Evolutionary conservation across 2,113 vertebrate genomes (phyloP).

Genomic region (Plecturocebus donacophilus): DNA sequence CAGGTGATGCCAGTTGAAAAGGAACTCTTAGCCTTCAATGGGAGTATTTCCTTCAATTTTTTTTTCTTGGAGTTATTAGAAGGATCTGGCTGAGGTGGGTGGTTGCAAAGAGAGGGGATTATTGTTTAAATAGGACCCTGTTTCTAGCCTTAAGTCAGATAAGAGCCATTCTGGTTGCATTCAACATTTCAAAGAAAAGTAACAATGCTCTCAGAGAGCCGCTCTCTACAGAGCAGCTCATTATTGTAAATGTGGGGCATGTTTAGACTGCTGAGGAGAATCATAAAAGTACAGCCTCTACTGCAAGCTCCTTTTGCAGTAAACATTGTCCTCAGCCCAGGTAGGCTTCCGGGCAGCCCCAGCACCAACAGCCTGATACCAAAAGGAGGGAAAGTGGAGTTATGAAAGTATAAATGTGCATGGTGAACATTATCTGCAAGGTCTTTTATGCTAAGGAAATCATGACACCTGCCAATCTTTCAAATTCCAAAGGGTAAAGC

Average conservation of each 20-base stretch:
- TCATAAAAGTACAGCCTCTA: slow-evolving; percentile 80
- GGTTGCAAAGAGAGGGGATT: slow-evolving; percentile 69
- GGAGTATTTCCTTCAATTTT: background rate
- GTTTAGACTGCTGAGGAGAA: slow-evolving; percentile 86
- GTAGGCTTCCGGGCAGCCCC: slow-evolving; percentile 78
- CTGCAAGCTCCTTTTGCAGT: slow-evolving; percentile 78
- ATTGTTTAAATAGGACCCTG: slow-evolving; percentile 72
- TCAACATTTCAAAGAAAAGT: slow-evolving; percentile 78
- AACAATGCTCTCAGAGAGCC: slow-evolving; percentile 83
- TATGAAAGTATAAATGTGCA: slow-evolving; percentile 80
- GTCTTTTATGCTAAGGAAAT: slow-evolving; percentile 91
- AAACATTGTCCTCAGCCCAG: slow-evolving; percentile 82
- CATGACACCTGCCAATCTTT: slow-evolving; percentile 96
- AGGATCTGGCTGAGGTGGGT: slow-evolving; percentile 47
- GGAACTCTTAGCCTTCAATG: background rate
- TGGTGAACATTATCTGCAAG: slow-evolving; percentile 85
- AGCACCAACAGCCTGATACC: slow-evolving; percentile 64
- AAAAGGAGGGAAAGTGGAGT: slow-evolving; percentile 74
- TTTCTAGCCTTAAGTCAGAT: slow-evolving; percentile 78
- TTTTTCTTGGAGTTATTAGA: slow-evolving; percentile 31
- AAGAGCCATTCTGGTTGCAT: slow-evolving; percentile 78
- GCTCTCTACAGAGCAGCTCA: slow-evolving; percentile 84
- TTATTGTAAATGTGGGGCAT: slow-evolving; percentile 85
- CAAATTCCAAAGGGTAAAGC: slow-evolving; percentile 96
- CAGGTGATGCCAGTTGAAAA: slow-evolving; percentile 61